Conservation (phyloP, 1,140 invertebrate genomes). For the Procambarus virginalis region DNA sequence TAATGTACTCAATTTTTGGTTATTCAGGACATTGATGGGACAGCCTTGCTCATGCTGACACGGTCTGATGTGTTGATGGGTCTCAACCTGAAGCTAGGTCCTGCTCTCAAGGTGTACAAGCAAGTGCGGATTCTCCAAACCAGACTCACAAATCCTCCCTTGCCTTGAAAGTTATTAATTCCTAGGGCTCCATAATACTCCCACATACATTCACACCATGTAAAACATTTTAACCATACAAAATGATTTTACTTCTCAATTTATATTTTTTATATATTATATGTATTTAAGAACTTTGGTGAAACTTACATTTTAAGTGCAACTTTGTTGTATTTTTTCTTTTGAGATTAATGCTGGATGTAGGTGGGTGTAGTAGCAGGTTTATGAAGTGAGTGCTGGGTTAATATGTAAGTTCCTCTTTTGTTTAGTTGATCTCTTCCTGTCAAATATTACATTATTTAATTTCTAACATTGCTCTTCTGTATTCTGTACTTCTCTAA, state of each 20-base stretch:
- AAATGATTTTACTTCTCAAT: background rate
- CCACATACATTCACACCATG: background rate
- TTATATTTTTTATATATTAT: too few relatives aligned
- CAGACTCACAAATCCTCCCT: slow-evolving; percentile 68
- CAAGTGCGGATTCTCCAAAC: slow-evolving; percentile 78
- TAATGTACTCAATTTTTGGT: slow-evolving; percentile 56
- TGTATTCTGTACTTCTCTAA: too few relatives aligned
- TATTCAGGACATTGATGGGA: slow-evolving; percentile 90
- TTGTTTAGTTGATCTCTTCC: background rate
- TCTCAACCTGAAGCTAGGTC: slow-evolving; percentile 86
- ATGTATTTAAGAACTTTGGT: background rate
- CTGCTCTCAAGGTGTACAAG: slow-evolving; percentile 89
- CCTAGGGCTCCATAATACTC: background rate
- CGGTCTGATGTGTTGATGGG: slow-evolving; percentile 86
- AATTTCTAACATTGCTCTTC: background rate
- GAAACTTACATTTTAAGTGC: background rate
- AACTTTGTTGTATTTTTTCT: background rate
- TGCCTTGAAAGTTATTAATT: slow-evolving; percentile 33
- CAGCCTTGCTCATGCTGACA: slow-evolving; percentile 85
- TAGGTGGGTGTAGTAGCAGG: background rate
- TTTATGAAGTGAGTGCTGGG: background rate
- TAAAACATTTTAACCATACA: background rate
- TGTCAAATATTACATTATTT: background rate
- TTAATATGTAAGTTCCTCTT: background rate
- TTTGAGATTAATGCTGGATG: background rate